Evolutionary conservation across 2,888 invertebrate species (phyloP).

Genomic region (Drosophila vallismaia): DNA sequence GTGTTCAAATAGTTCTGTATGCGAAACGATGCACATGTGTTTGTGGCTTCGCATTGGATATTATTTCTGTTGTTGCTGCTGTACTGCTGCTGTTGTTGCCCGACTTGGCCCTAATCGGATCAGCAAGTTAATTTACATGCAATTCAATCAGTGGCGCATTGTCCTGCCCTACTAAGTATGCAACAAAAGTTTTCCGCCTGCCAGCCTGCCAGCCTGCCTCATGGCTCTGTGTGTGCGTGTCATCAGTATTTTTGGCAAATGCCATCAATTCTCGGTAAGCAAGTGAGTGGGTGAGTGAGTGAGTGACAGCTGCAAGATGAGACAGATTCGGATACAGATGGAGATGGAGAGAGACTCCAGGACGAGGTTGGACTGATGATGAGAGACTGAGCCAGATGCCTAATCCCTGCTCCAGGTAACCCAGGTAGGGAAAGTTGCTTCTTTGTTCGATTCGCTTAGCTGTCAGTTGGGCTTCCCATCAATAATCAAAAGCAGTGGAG

Average conservation of each 20-base stretch:
- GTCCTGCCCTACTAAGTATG: slow-evolving; percentile 48
- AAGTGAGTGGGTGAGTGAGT: slow-evolving; percentile 18
- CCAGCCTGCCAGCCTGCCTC: slow-evolving; percentile 1
- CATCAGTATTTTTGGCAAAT: slow-evolving; percentile 47
- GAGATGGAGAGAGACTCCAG: not conserved
- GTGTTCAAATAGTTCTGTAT: not conserved
- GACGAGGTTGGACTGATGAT: slow-evolving; percentile 9
- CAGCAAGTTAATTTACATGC: slow-evolving; percentile 78
- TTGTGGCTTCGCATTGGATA: slow-evolving; percentile 21
- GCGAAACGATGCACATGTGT: not conserved
- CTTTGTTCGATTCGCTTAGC: slow-evolving; percentile 16
- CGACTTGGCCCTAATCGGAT: slow-evolving; percentile 67
- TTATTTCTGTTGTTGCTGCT: slow-evolving; percentile 41
- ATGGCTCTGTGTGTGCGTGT: slow-evolving; percentile 20
- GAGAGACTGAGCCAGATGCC: slow-evolving; percentile 33
- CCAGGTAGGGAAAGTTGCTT: slow-evolving; percentile 12
- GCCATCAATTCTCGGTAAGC: slow-evolving; percentile 40
- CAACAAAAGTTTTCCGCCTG: slow-evolving; percentile 35
- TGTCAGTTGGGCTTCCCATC: slow-evolving; percentile 34
- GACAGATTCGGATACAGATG: slow-evolving; percentile 3
- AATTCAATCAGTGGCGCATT: slow-evolving; percentile 72
- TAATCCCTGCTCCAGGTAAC: slow-evolving; percentile 37
- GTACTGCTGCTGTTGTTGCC: slow-evolving; percentile 29
- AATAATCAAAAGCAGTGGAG: slow-evolving; percentile 37
- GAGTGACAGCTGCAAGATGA: slow-evolving; percentile 42